Base-by-base conservation (phyloP, 2,797 vertebrate species). In the Gobionotothen gibberifrons region DNA sequence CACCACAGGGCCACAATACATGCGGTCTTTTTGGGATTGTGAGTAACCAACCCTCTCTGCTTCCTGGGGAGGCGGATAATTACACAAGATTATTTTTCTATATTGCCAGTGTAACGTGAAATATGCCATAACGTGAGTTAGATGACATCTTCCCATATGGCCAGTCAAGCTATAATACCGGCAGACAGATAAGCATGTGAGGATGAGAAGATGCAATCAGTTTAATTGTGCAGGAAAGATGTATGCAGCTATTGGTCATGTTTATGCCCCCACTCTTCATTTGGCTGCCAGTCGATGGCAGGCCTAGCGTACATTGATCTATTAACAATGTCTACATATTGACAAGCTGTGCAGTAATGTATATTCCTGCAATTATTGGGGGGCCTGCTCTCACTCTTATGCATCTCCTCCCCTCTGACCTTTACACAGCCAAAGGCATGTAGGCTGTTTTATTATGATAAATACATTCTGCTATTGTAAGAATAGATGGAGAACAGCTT, bases 371-470 rank as follows among this genome's bases (percentile, higher is more conserved):
- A 69, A 63, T 77, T 79, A 72, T 16, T 71, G 43, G 49, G 60
- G 32, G 22, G 36, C 51, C 16, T 43, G 0, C 53, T 47, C 74
- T 85, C 73, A 88, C 81, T 29, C 70, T 66, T 72, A 82, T 89
- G 79, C 74, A 72, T 77, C 77, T 76, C 55, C 52, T 86, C 72
- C 85, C 82, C 84, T 81, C 21, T 85, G 84, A 90, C 83, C 89
- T 89, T 84, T 72, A 58, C 62, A 63, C 80, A 77, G 74, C 85
- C 49, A 3, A 51, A 58, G 65, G 85, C 63, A 44, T 74, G 69
- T 56, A 70, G 69, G 36, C 70, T 14, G 15, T 57, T 48, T 60
- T 69, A 49, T 72, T 62, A 70, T 78, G 54, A 82, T 70, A 66
- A 87, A 86, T 76, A 60, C 60, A 72, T 66, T 65, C 17, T 19